phyloP scores from a whole-genome alignment of 2,797 vertebrate species.

The Chelmon rostratus region DNA sequence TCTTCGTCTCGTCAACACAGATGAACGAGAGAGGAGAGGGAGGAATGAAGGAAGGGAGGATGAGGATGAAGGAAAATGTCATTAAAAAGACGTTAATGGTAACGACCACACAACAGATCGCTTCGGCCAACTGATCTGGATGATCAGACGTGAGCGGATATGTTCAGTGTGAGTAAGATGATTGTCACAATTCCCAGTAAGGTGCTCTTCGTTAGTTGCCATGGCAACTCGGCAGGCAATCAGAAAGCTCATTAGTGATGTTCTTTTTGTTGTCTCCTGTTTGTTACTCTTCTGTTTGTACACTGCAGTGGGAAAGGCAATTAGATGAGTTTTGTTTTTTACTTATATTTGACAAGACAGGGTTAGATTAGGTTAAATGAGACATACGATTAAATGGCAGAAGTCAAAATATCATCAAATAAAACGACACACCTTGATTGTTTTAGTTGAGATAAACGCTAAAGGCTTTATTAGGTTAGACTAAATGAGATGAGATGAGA shows the following conservation, averaged over 20 bases:
- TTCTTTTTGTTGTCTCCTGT: not conserved
- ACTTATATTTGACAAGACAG: not conserved
- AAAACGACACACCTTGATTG: not conserved
- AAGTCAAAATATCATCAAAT: not conserved
- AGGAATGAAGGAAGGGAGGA: not conserved
- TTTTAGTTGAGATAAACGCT: too few species aligned
- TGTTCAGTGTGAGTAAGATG: not conserved
- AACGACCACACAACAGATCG: not conserved
- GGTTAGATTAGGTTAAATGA: not conserved
- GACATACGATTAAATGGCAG: not conserved
- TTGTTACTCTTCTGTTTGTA: not conserved
- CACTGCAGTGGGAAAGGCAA: not conserved
- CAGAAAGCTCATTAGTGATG: conserved; percentile 13
- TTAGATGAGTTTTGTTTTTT: not conserved
- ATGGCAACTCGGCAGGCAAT: conserved; percentile 26
- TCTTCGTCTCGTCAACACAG: not conserved
- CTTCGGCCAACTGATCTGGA: not conserved
- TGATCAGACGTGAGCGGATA: not conserved
- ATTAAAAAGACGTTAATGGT: not conserved
- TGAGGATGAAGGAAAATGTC: not conserved
- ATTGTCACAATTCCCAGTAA: not conserved
- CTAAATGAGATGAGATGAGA: not conserved
- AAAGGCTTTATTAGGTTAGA: not conserved
- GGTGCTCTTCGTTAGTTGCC: conserved; percentile 12
- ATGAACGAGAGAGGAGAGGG: not conserved